phyloP scores from a whole-genome alignment of 2,113 vertebrate genomes.

The Empidonax traillii region DNA sequence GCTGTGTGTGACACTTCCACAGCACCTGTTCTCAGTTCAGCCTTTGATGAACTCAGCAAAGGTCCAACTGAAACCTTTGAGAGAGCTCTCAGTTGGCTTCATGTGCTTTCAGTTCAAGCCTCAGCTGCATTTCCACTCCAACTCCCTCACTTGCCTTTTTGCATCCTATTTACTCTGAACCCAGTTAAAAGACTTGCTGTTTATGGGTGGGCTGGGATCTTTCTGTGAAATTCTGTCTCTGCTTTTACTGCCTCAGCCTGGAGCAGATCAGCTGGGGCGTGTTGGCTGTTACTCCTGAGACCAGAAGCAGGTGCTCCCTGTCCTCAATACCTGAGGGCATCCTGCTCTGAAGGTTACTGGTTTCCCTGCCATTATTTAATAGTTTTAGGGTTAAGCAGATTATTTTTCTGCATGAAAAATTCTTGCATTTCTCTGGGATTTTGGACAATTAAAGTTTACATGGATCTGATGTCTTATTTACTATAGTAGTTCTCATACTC shows the following conservation, averaged over 20 bases:
- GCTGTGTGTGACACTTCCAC: background rate
- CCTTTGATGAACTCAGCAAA: background rate
- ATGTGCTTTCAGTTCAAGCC: background rate
- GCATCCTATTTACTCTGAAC: background rate
- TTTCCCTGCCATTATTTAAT: background rate
- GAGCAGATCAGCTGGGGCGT: background rate
- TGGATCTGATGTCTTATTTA: background rate
- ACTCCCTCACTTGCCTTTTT: background rate
- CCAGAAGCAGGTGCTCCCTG: background rate
- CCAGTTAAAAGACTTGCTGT: background rate
- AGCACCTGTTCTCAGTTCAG: background rate
- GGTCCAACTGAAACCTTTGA: rapidly evolving
- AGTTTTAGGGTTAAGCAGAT: background rate
- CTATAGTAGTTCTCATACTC: background rate
- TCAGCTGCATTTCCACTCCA: background rate
- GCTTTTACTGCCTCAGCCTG: background rate
- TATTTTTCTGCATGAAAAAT: background rate
- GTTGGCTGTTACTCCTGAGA: background rate
- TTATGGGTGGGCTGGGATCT: background rate
- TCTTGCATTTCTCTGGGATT: background rate
- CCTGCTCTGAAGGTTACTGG: background rate
- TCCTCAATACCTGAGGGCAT: background rate
- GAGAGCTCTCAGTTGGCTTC: background rate
- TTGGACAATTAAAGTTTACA: background rate
- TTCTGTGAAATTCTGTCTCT: background rate